A percentile compares a stretch with the other conserved stretches of the same genome.
Conservation (phyloP, 2,888 invertebrate genomes). For the Siphlonurus alternatus region DNA sequence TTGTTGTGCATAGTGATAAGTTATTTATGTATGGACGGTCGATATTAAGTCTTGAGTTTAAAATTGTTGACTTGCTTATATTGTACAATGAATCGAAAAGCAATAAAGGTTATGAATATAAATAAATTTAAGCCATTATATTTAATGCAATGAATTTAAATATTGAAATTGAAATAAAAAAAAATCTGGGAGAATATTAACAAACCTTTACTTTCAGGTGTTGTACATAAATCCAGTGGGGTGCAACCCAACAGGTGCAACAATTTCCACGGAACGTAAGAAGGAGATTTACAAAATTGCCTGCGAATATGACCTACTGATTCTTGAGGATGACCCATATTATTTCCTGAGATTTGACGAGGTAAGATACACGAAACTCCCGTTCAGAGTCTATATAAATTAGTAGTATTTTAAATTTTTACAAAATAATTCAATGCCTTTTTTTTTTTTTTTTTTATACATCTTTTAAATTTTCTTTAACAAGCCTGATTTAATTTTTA, state of each 20-base stretch:
- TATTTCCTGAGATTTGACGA: slow-evolving; percentile 56
- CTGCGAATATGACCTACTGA: slow-evolving; percentile 56
- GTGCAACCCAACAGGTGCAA: slow-evolving; percentile 57
- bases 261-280: slow-evolving; percentile 44
- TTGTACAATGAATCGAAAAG: not conserved
- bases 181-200: no score
- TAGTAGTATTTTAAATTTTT: not conserved
- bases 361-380: slow-evolving; percentile 24
- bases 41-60: no score
- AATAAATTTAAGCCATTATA: no score
- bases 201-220: no score
- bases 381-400: not conserved
- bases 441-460: not conserved
- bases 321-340: slow-evolving; percentile 71
- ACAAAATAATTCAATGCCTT: not conserved
- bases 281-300: slow-evolving; percentile 54
- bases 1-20: no score
- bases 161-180: no score
- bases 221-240: slow-evolving; percentile 62
- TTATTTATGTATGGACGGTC: no score
- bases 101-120: not conserved
- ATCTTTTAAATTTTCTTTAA: slow-evolving; percentile 12
- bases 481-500: no score
- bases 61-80: no score
- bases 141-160: no score